Conservation (phyloP, 2,113 vertebrate species). For the Callopanchax toddi region DNA sequence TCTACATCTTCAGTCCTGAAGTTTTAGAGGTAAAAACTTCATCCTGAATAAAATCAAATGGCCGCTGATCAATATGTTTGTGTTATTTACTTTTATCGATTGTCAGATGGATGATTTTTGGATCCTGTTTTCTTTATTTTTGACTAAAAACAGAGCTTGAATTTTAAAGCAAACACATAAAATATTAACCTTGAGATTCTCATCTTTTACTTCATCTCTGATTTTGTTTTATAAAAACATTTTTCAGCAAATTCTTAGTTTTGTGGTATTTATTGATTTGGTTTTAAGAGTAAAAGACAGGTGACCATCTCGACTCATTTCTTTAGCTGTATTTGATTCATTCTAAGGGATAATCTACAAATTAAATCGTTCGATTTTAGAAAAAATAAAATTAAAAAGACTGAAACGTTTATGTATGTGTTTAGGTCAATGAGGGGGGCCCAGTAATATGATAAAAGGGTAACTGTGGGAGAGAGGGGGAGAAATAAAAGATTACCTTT, state of each 20-base stretch:
- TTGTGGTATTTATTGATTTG: constrained; percentile 13
- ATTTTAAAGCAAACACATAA: background rate
- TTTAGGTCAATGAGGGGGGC: constrained; percentile 37
- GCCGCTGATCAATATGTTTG: background rate
- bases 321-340: constrained; percentile 20
- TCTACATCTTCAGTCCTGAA: background rate
- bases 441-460: constrained; percentile 25
- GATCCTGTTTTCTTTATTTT: constrained; percentile 15
- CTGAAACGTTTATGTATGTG: constrained; percentile 27
- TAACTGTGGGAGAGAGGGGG: constrained; percentile 11
- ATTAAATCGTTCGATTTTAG: constrained; percentile 39
- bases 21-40: constrained; percentile 31
- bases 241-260: constrained; percentile 9
- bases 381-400: background rate
- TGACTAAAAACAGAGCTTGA: background rate
- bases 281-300: constrained; percentile 38
- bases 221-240: constrained; percentile 10
- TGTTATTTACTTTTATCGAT: constrained; percentile 14
- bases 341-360: constrained; percentile 33
- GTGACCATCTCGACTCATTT: constrained; percentile 24
- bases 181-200: background rate
- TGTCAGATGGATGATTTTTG: constrained; percentile 9
- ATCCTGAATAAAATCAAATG: too few species aligned
- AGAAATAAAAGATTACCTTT: constrained; percentile 60
- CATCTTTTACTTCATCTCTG: background rate